Evolutionary conservation across 53 echinoderm and acorn worm species (phyloP).

Genomic region (Echinarachnius parma): DNA sequence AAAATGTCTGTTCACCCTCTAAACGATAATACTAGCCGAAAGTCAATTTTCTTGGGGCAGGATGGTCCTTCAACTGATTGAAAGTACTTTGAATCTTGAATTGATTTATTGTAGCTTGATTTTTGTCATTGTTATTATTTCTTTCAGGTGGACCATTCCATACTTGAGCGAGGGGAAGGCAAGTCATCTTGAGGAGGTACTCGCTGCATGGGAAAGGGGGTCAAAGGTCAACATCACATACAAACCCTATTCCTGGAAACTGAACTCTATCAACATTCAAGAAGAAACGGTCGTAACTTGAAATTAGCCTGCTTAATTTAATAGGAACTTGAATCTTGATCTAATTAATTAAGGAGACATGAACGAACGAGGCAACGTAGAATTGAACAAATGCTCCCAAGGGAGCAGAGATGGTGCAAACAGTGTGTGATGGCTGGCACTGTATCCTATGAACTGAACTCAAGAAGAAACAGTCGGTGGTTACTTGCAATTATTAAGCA

Average conservation of each 20-base stretch:
- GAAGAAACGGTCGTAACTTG: not conserved
- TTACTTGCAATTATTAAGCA: too few species aligned
- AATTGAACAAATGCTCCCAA: too few species aligned
- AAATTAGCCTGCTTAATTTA: constrained; percentile 10
- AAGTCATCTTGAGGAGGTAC: constrained; percentile 8
- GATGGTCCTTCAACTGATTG: not conserved
- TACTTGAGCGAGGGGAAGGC: constrained; percentile 36
- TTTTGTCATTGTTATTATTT: not conserved
- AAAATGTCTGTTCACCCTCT: too few species aligned
- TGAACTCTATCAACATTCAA: constrained; percentile 16
- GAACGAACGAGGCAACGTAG: too few species aligned
- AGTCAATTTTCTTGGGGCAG: too few species aligned
- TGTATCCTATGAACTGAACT: too few species aligned
- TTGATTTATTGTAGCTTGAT: not conserved
- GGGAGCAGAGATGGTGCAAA: too few species aligned
- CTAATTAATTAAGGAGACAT: not conserved
- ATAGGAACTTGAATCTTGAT: not conserved
- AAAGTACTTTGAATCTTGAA: not conserved
- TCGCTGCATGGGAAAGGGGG: not conserved
- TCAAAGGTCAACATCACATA: constrained; percentile 23
- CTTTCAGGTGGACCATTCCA: constrained; percentile 44
- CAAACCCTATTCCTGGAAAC: constrained; percentile 48
- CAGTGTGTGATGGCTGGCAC: too few species aligned
- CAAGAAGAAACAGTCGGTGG: too few species aligned
- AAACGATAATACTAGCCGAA: too few species aligned